These are phyloP conservation scores for Morpho helenor DNA, from an alignment of 2,888 invertebrate species.

Conservation along the genomic window DNA sequence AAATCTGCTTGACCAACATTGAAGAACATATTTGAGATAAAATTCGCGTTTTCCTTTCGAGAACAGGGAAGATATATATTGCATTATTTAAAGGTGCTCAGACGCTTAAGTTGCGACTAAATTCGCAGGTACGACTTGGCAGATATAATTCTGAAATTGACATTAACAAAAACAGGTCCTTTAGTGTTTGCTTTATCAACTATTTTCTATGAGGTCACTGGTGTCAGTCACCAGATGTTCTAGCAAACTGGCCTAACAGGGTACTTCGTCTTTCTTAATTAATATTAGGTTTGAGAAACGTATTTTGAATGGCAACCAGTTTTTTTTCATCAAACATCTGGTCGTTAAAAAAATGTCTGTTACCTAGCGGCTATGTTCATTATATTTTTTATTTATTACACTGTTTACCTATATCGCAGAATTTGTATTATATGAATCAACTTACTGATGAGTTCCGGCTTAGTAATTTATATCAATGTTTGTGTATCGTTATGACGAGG, in stretches of 20 bases:
- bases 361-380: not conserved
- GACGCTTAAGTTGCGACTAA: too few species aligned
- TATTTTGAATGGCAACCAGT: constrained; percentile 4
- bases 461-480: too few species aligned
- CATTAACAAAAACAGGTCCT: too few species aligned
- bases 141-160: too few species aligned
- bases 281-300: not conserved
- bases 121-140: too few species aligned
- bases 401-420: constrained; percentile 1
- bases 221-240: constrained; percentile 3
- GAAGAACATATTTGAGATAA: too few species aligned
- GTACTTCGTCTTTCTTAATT: constrained; percentile 2
- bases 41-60: too few species aligned
- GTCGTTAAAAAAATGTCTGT: not conserved
- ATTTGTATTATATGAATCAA: not conserved
- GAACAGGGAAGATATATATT: too few species aligned
- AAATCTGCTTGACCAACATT: too few species aligned
- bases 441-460: not conserved
- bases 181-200: not conserved
- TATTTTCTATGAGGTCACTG: not conserved
- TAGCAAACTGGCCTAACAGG: constrained; percentile 1
- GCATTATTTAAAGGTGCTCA: too few species aligned
- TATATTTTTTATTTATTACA: constrained; percentile 4
- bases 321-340: not conserved
- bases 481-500: too few species aligned